These are phyloP conservation scores for Drosophila malerkotliana DNA, from an alignment of 1,140 invertebrate genomes.

Conservation along the genomic window DNA sequence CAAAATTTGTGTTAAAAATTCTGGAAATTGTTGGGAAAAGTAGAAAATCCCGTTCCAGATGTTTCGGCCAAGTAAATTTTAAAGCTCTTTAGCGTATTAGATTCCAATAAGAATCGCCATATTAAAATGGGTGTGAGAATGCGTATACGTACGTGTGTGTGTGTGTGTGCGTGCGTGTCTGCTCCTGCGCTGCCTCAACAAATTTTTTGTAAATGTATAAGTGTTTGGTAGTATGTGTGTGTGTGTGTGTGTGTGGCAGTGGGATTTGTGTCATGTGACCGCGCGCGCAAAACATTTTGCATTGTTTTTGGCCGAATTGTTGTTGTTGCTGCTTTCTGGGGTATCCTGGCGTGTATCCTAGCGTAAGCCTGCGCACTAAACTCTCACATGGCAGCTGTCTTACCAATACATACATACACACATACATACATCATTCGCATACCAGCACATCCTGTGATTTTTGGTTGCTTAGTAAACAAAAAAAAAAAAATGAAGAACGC, in stretches of 20 bases:
- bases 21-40: not conserved
- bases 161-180: slow-evolving; percentile 8
- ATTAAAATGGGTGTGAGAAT: not conserved
- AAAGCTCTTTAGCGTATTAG: not conserved
- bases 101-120: not conserved
- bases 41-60: slow-evolving; percentile 21
- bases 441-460: not conserved
- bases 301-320: slow-evolving; percentile 43
- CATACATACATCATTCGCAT: not conserved
- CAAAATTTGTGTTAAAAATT: slow-evolving; percentile 3
- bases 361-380: slow-evolving; percentile 73
- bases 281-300: slow-evolving; percentile 74
- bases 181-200: slow-evolving; percentile 75
- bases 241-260: slow-evolving; percentile 25
- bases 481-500: not conserved
- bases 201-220: slow-evolving; percentile 55
- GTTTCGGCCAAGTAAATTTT: slow-evolving; percentile 32
- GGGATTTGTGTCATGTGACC: slow-evolving; percentile 72
- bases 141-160: slow-evolving; percentile 1
- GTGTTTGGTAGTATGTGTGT: slow-evolving; percentile 31
- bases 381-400: slow-evolving; percentile 57
- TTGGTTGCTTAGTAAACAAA: slow-evolving; percentile 2
- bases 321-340: slow-evolving; percentile 30
- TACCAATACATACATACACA: slow-evolving; percentile 12
- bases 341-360: slow-evolving; percentile 54